Base-by-base conservation (phyloP, 2,797 vertebrate genomes). In the Aselliscus stoliczkanus region DNA sequence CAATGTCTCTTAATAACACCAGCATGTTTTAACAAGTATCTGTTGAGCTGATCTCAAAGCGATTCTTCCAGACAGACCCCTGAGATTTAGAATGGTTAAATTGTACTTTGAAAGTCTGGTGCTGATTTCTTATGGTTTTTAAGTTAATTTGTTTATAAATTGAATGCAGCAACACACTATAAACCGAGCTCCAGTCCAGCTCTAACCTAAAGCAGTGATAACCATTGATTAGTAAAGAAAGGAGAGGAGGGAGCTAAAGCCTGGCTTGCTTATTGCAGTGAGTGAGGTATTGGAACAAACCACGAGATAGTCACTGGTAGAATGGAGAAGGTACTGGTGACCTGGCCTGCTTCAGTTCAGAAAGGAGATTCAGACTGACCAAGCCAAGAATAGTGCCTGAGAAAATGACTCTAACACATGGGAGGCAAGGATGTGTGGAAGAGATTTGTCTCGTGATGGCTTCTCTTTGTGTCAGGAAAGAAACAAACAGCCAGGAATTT, bases 21-120 rank as follows among this genome's bases (percentile, higher is more conserved):
- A 95, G 95, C 94, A 89, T 95, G 94, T 70, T 98, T 84, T 82
- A 65, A 81, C 85, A 88, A 94, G 92, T 72, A 90, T 95, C 94
- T 96, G 77, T 81, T 87, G 95, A 67, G 90, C 82, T 95, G 93
- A 96, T 96, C 91, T 97, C 8, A 60, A 81, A 98, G 96, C 95
- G 91, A 96, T 97, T 96, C 97, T 98, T 97, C 81, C 70, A 97
- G 97, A 97, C 92, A 96, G 97, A 94, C 94, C 86, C 94, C 96
- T 56, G 31, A 97, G 96, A 96, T 97, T 98, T 97, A 95, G 94
- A 96, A 47, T 95, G 76, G 52, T 88, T 95, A 93, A 90, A 77
- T 76, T 9, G 31, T 72, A 31, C 89, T 92, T 92, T 94, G 86
- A 88, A 90, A 97, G 67, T 92, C 96, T 97, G 96, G 37, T 96